Evolutionary conservation across 2,797 vertebrate genomes (phyloP).

Genomic region (Rhinogobio ventralis): DNA sequence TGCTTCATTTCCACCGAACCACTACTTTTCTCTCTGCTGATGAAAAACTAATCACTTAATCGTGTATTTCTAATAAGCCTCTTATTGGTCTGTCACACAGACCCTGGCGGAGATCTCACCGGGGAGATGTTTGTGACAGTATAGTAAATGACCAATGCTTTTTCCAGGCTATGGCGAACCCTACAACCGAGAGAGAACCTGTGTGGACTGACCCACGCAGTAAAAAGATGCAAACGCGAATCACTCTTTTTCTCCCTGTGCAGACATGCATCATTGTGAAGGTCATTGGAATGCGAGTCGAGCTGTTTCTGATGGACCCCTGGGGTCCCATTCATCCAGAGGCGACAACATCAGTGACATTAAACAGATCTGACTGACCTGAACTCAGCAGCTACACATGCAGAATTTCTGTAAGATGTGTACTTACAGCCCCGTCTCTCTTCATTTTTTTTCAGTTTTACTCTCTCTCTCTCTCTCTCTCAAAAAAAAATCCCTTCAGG

Average conservation of each 20-base stretch:
- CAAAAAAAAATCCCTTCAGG: conserved; percentile 24
- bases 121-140: conserved; percentile 70
- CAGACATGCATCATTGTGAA: conserved; percentile 76
- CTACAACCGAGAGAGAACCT: conserved; percentile 67
- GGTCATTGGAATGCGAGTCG: conserved; percentile 76
- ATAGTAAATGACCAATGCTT: conserved; percentile 67
- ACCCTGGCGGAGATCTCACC: conserved; percentile 59
- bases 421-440: neutral
- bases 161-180: conserved; percentile 69
- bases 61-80: conserved; percentile 78
- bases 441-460: neutral
- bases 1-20: conserved; percentile 71
- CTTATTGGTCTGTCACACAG: conserved; percentile 73
- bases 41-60: conserved; percentile 77
- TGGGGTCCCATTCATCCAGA: conserved; percentile 82
- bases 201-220: conserved; percentile 72
- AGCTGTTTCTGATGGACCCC: conserved; percentile 76
- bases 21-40: conserved; percentile 70
- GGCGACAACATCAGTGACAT: conserved; percentile 71
- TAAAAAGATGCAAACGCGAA: conserved; percentile 80
- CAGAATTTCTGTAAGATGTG: conserved; percentile 62
- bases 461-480: too few relatives aligned
- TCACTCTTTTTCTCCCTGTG: conserved; percentile 62
- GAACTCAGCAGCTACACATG: conserved; percentile 74
- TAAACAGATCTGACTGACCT: conserved; percentile 79